Percentiles rank a stretch among this genome's conserved stretches.
These are phyloP conservation scores for Drosophila basisetae DNA, from an alignment of 2,888 invertebrate species.

Conservation along the genomic window DNA sequence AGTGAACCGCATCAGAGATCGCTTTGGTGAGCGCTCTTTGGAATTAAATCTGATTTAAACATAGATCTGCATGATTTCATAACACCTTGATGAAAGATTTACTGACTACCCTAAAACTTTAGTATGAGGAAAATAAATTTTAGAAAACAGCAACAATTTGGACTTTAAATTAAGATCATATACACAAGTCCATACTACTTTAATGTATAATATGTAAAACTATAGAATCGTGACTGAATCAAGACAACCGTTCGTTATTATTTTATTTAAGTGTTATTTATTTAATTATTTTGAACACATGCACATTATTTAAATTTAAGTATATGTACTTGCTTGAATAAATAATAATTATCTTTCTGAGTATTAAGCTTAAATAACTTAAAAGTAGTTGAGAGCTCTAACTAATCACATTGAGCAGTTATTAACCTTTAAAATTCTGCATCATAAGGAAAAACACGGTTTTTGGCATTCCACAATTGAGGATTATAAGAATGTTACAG, in stretches of 20 bases:
- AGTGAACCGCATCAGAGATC: conserved; percentile 35
- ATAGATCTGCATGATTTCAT: not conserved
- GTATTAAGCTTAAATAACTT: not conserved
- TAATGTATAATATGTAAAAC: not conserved
- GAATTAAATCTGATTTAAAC: not conserved
- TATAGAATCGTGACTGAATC: not conserved
- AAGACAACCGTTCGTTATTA: fast-evolving
- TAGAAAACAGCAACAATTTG: not conserved
- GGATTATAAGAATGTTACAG: no score
- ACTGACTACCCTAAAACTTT: not conserved
- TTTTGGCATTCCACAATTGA: not conserved
- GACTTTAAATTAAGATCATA: not conserved
- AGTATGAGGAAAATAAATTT: no score
- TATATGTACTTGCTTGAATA: fast-evolving
- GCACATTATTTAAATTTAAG: not conserved
- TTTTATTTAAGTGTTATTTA: not conserved
- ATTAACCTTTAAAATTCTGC: no score
- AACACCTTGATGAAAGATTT: not conserved
- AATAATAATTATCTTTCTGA: not conserved
- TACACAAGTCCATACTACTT: not conserved
- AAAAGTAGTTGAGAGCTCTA: not conserved
- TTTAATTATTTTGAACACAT: no score
- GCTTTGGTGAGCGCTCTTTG: not conserved
- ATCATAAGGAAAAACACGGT: not conserved
- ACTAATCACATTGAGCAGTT: not conserved